Base-by-base conservation (phyloP, 2,888 invertebrate species). In the Amorpha juglandis region DNA sequence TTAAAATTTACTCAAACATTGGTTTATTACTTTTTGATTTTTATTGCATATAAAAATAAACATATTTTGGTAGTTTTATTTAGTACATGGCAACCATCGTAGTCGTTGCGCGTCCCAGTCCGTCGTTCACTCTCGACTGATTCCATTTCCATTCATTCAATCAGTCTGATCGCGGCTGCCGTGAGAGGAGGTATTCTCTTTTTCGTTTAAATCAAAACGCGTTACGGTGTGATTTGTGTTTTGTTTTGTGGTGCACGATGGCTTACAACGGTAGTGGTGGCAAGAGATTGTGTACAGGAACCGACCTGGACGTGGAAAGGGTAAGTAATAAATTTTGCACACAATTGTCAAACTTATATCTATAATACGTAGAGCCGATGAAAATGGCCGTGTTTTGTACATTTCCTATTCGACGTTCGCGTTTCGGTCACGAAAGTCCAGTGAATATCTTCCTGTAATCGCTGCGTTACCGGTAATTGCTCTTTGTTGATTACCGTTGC, bases 231-330 rank as follows among this genome's bases (percentile, higher is more conserved):
- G 92, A 90, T 92, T 91, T 87, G 91, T 93, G 91, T 91, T 91
- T 90, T 91, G 90, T 92, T 93, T 94, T 94, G 94, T 95, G 94
- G 93, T 94, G 89, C 94, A 95, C 92, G 89, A 95, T 95, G 95
- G 95, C 95, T 95, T 95, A 95, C 94, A 95, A 95, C 94, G 95
- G 95, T 85, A 95, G 95, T 94, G 94, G 95, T 88, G 91, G 90
- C 83, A 93, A 94, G 86, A 92, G 93, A 91, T 90, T 93, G 82
- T 93, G 93, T 81, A 89, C 92, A 73, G 92, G 92, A 70, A 90
- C 91, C 70, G 93, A 94, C 72, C 82, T 93, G 74, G 93, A 93
- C 78, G 91, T 93, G 63, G 93, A 94, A 88, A 91, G 93, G 92
- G 93, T 94, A 73, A 88, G 90, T 87, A 73, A 71, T 68, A 63